These are phyloP conservation scores for Brachypodius melanocephalos DNA, from an alignment of 2,113 vertebrate genomes.

Conservation along the genomic window DNA sequence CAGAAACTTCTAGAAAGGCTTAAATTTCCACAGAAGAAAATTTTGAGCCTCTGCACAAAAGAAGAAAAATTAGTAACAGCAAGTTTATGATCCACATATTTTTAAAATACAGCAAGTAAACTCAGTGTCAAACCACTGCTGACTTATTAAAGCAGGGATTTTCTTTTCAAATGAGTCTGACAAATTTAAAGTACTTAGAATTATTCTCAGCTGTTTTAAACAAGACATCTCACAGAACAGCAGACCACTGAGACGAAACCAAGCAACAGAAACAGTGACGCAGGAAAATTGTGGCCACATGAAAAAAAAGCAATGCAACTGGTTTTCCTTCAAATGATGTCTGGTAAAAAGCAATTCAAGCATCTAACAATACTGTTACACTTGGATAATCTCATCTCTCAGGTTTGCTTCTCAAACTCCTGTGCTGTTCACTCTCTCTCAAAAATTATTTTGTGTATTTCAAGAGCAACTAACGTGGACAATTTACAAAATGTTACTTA, in stretches of 20 bases:
- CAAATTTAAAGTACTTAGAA: not conserved
- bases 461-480: not conserved
- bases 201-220: not conserved
- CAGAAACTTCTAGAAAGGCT: not conserved
- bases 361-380: conserved; percentile 45
- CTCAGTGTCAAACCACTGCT: not conserved
- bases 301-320: not conserved
- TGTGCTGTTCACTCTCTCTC: not conserved
- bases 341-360: conserved; percentile 59
- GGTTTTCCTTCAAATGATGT: conserved; percentile 15
- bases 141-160: not conserved
- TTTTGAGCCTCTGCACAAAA: not conserved
- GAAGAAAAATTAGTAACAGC: not conserved
- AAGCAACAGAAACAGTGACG: not conserved
- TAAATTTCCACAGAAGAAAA: not conserved
- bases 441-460: not conserved
- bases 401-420: not conserved
- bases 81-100: not conserved
- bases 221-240: not conserved
- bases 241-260: not conserved
- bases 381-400: conserved; percentile 5
- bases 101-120: not conserved
- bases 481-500: not conserved
- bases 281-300: not conserved
- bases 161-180: not conserved